Percentiles rank a stretch among this genome's conserved stretches.
Evolutionary conservation across 2,888 invertebrate species (phyloP).

Genomic region (Hedya salicella): DNA sequence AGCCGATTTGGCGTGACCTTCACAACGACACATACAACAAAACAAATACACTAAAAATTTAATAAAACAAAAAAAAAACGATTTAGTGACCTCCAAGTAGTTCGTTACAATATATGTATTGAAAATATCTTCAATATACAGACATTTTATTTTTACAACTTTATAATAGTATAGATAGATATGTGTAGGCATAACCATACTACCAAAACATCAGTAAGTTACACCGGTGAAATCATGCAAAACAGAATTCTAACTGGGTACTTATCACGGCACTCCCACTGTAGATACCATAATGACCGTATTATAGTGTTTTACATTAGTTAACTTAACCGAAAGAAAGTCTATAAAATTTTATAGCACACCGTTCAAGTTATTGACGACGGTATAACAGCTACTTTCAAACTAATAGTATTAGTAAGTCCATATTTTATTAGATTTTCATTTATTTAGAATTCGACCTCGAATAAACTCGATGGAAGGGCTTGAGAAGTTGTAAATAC

Average conservation of each 20-base stretch:
- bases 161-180: no score
- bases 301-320: constrained; percentile 32
- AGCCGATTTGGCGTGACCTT: no score
- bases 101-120: no score
- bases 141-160: no score
- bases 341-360: constrained; percentile 38
- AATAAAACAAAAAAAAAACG: no score
- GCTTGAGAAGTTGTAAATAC: neutral
- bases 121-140: no score
- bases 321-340: constrained; percentile 38
- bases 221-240: constrained; percentile 31
- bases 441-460: constrained; percentile 8
- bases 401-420: constrained; percentile 20
- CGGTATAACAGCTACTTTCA: constrained; percentile 25
- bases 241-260: constrained; percentile 31
- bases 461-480: neutral
- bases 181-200: no score
- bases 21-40: no score
- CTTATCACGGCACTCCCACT: constrained; percentile 23
- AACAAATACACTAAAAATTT: no score
- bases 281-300: constrained; percentile 21
- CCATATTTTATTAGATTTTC: constrained; percentile 22
- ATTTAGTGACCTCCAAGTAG: no score
- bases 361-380: constrained; percentile 27
- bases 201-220: constrained; percentile 1